phyloP scores from a whole-genome alignment of 2,113 vertebrate species.

The Gambusia affinis region DNA sequence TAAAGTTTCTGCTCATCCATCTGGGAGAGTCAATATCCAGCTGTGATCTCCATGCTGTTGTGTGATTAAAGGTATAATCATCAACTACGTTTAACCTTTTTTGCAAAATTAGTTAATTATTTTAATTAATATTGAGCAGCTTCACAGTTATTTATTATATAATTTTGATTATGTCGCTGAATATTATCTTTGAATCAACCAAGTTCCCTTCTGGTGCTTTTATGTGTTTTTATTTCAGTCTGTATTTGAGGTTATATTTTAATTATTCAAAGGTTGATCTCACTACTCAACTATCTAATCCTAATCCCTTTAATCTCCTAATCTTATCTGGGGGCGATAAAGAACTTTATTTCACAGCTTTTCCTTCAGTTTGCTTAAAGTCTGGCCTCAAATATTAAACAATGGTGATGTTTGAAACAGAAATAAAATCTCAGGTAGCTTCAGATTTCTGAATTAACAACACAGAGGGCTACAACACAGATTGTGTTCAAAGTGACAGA shows the following conservation, averaged over 20 bases:
- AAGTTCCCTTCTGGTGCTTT: background rate
- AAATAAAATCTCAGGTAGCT: constrained; percentile 3
- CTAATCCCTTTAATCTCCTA: constrained; percentile 23
- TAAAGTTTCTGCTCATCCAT: background rate
- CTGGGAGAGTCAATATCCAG: background rate
- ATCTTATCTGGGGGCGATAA: background rate
- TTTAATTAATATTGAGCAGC: too few species aligned
- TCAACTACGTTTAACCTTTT: too few species aligned
- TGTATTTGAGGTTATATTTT: background rate
- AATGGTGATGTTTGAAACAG: background rate
- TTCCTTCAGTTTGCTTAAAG: constrained; percentile 9
- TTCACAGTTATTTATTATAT: too few species aligned
- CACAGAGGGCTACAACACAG: background rate
- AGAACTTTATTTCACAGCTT: background rate
- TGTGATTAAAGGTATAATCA: too few species aligned
- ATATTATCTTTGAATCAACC: background rate
- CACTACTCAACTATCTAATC: constrained; percentile 13
- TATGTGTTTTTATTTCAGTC: background rate
- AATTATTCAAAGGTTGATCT: constrained; percentile 1
- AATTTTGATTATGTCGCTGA: background rate
- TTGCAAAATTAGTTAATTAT: too few species aligned
- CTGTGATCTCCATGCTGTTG: too few species aligned
- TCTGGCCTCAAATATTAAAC: background rate
- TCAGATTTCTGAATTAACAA: constrained; percentile 3
- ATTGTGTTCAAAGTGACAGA: background rate